Conservation (phyloP, 2,113 vertebrate genomes). For the Phyllostomus hastatus region DNA sequence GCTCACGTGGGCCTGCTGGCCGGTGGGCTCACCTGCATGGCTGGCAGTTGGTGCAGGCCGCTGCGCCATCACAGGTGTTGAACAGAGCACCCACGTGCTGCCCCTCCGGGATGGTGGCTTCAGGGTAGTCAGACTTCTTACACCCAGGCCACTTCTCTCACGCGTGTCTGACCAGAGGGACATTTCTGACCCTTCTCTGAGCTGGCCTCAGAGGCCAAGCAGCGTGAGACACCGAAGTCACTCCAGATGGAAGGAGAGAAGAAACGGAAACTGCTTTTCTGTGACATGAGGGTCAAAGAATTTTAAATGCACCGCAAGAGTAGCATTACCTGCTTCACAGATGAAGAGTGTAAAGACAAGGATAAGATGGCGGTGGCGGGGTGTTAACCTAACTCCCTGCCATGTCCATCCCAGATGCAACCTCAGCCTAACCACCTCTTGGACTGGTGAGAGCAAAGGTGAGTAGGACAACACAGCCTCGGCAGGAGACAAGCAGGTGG, state of each 20-base stretch:
- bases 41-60: not conserved
- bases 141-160: rapidly evolving
- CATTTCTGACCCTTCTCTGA: rapidly evolving
- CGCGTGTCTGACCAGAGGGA: not conserved
- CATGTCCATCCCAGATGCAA: not conserved
- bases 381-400: too few relatives aligned
- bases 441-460: not conserved
- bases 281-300: not conserved
- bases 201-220: not conserved
- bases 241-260: not conserved
- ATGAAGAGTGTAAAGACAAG: not conserved
- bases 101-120: not conserved
- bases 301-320: not conserved
- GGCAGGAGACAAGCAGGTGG: not conserved
- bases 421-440: not conserved
- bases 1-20: rapidly evolving
- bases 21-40: rapidly evolving
- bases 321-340: not conserved
- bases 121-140: not conserved
- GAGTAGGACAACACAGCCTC: not conserved
- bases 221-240: not conserved
- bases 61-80: not conserved
- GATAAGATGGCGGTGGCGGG: not conserved
- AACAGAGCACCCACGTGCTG: not conserved
- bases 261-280: not conserved